Conservation (phyloP, 2,797 vertebrate species). For the Lepilemur septentrionalis region DNA sequence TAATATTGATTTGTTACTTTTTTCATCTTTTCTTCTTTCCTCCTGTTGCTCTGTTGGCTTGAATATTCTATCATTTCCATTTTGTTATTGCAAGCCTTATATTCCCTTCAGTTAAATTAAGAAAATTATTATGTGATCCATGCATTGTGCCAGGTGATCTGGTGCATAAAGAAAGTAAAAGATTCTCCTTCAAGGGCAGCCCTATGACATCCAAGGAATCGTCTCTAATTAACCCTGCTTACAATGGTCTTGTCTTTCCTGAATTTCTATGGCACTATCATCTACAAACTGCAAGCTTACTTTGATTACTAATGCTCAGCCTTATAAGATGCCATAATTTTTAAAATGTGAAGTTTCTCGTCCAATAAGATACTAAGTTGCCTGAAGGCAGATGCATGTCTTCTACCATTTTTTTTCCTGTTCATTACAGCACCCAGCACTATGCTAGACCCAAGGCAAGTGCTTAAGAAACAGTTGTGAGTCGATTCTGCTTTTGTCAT, state of each 20-base stretch:
- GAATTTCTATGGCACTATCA: background rate
- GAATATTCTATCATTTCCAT: background rate
- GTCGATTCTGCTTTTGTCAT: constrained; percentile 14
- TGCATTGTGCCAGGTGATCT: background rate
- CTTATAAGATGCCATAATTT: background rate
- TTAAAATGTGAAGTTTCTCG: background rate
- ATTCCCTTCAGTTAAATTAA: background rate
- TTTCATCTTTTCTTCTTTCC: background rate
- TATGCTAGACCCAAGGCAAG: background rate
- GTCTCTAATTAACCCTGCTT: background rate
- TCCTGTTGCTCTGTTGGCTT: background rate
- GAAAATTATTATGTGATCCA: background rate
- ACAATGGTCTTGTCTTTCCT: background rate
- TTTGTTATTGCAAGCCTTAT: background rate
- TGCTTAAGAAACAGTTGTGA: background rate
- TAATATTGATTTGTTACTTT: background rate
- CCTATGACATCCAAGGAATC: background rate
- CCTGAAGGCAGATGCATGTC: background rate
- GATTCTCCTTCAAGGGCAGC: background rate
- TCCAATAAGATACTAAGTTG: background rate
- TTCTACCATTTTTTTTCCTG: background rate
- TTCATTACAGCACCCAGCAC: background rate
- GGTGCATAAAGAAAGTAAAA: background rate
- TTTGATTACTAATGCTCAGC: constrained; percentile 10
- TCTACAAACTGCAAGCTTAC: background rate